A percentile compares a stretch with the other conserved stretches of the same genome.
Evolutionary conservation across 2,113 vertebrate species (phyloP).

Genomic region (Equus quagga): DNA sequence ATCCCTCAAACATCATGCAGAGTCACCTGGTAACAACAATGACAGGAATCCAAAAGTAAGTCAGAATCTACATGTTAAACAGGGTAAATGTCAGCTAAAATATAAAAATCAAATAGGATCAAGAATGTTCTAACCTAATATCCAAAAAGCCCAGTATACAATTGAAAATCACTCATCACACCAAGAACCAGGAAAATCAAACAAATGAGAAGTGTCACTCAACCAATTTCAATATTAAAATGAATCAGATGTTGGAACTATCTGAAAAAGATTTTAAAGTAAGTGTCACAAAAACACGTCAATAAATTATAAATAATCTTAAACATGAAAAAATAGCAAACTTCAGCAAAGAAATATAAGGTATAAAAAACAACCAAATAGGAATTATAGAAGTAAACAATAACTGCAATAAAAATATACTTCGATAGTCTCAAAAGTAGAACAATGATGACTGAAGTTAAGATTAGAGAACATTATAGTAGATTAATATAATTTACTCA

Average conservation of each 20-base stretch:
- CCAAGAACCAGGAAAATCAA: not conserved
- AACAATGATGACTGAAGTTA: not conserved
- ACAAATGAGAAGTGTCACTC: not conserved
- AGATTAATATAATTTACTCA: not conserved
- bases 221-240: not conserved
- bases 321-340: not conserved
- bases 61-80: not conserved
- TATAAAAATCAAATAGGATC: not conserved
- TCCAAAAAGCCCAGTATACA: not conserved
- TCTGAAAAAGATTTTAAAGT: not conserved
- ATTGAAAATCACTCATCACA: not conserved
- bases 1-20: not conserved
- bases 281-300: not conserved
- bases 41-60: not conserved
- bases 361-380: not conserved
- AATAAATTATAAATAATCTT: not conserved
- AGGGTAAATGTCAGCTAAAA: not conserved
- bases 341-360: not conserved
- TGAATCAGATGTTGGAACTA: not conserved
- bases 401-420: not conserved
- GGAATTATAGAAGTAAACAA: not conserved
- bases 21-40: not conserved
- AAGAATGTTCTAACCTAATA: not conserved
- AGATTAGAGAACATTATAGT: not conserved
- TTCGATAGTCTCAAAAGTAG: not conserved